Conservation (phyloP, 2,797 vertebrate genomes). For the Periophthalmus magnuspinnatus region DNA sequence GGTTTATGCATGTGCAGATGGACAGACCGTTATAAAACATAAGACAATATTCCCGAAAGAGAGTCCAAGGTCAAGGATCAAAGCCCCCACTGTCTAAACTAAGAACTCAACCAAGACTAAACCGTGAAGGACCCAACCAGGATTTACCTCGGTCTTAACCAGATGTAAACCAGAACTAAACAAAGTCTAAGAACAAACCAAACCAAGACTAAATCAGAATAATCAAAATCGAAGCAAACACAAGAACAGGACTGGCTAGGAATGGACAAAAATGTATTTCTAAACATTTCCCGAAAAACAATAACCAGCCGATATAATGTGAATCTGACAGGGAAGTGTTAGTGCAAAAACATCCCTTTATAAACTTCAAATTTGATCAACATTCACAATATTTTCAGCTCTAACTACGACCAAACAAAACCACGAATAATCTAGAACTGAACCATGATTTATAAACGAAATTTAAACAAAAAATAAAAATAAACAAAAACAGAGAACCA, state of each 20-base stretch:
- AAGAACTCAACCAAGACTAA: not conserved
- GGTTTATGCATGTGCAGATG: constrained; percentile 59
- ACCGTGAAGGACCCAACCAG: not conserved
- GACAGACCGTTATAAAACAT: constrained; percentile 65
- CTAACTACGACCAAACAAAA: not conserved
- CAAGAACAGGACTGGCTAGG: not conserved
- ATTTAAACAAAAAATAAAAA: not conserved
- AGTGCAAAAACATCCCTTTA: too few species aligned
- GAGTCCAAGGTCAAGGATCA: constrained; percentile 65
- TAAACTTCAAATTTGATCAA: too few species aligned
- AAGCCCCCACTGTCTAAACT: constrained; percentile 41
- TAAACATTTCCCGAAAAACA: too few species aligned
- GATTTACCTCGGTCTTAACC: too few species aligned
- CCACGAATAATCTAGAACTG: not conserved
- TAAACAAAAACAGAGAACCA: too few species aligned
- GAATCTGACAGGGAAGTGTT: too few species aligned
- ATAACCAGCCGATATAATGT: too few species aligned
- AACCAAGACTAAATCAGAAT: not conserved
- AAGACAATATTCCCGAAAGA: constrained; percentile 53
- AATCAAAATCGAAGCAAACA: not conserved
- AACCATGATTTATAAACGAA: not conserved
- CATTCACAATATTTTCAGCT: too few species aligned
- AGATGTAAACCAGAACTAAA: not conserved
- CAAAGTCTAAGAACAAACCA: not conserved
- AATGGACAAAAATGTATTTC: too few species aligned